These are phyloP conservation scores for Acronicta aceris DNA, from an alignment of 2,888 invertebrate species.

Conservation along the genomic window DNA sequence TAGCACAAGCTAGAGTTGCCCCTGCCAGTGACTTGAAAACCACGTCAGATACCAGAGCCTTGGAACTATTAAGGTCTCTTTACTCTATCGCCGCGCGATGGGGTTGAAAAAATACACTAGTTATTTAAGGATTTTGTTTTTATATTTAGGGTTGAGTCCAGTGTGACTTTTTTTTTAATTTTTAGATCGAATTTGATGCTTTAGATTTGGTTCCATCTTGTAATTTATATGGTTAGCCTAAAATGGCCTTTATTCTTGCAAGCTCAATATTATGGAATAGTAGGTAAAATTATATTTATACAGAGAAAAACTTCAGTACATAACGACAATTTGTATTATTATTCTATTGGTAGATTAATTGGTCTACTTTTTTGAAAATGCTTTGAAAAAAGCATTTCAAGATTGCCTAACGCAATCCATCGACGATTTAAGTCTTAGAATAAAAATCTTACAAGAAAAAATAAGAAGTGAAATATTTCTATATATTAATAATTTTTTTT, in stretches of 20 bases:
- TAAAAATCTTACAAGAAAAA: not conserved
- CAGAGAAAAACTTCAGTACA: not conserved
- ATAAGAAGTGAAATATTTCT: slow-evolving; percentile 27
- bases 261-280: not conserved
- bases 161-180: slow-evolving; percentile 30
- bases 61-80: slow-evolving; percentile 94
- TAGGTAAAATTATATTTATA: not conserved
- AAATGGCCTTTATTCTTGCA: not conserved
- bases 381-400: too few species aligned
- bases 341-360: too few species aligned
- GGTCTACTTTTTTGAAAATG: not conserved
- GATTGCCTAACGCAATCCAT: too few species aligned
- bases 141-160: slow-evolving; percentile 70
- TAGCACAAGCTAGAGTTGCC: slow-evolving; percentile 81
- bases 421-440: too few species aligned
- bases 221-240: slow-evolving; percentile 19
- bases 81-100: slow-evolving; percentile 95
- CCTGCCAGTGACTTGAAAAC: slow-evolving; percentile 75
- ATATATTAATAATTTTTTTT: slow-evolving; percentile 16
- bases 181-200: slow-evolving; percentile 19
- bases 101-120: slow-evolving; percentile 85
- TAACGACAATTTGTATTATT: too few species aligned
- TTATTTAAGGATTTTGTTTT: slow-evolving; percentile 61
- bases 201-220: slow-evolving; percentile 21
- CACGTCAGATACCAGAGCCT: slow-evolving; percentile 93